These are phyloP conservation scores for Celastrina argiolus DNA, from an alignment of 2,888 invertebrate species.

Conservation along the genomic window DNA sequence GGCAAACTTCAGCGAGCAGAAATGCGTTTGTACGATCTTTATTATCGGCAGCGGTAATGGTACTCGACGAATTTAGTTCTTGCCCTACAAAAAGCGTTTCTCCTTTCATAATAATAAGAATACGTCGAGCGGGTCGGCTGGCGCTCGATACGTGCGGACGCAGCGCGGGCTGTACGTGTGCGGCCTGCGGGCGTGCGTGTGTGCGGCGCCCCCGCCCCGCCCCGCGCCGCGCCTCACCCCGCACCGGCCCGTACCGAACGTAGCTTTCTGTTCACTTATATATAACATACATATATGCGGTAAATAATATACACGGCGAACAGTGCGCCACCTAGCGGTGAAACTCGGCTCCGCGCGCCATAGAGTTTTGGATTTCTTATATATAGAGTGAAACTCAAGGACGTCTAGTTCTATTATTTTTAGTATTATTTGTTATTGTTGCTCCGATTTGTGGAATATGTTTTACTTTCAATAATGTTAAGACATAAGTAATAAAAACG, in stretches of 20 bases:
- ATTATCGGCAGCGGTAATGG: conserved; percentile 70
- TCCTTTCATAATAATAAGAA: conserved; percentile 80
- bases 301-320: conserved; percentile 75
- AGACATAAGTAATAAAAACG: no score
- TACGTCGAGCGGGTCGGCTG: conserved; percentile 77
- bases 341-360: conserved; percentile 50
- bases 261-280: conserved; percentile 78
- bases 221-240: conserved; percentile 39
- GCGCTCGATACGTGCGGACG: conserved; percentile 69
- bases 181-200: conserved; percentile 45
- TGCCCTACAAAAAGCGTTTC: conserved; percentile 79
- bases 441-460: not conserved
- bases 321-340: conserved; percentile 73
- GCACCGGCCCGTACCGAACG: conserved; percentile 45
- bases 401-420: conserved; percentile 32
- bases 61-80: conserved; percentile 74
- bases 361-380: conserved; percentile 59
- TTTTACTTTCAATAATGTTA: conserved; percentile 21
- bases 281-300: conserved; percentile 69
- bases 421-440: conserved; percentile 29
- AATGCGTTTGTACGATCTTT: conserved; percentile 75
- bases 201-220: conserved; percentile 35
- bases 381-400: conserved; percentile 33
- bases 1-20: conserved; percentile 71
- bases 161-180: conserved; percentile 47